Evolutionary conservation across 1,140 invertebrate species (phyloP).

Genomic region (Drosophila ogumai): DNA sequence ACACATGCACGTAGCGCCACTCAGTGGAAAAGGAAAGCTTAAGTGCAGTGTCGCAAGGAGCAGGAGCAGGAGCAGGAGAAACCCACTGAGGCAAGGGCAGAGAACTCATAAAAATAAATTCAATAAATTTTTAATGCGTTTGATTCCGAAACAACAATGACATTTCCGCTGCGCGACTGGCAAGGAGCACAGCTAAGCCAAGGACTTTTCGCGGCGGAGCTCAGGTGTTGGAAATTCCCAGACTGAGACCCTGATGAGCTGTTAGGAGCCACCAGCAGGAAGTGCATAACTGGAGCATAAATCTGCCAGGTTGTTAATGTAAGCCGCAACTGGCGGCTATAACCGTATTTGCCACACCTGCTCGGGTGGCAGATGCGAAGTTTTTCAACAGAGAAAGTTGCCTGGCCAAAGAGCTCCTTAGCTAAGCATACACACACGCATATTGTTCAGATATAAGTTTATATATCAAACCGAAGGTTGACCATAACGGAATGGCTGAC

Average conservation of each 20-base stretch:
- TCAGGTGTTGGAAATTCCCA: constrained; percentile 56
- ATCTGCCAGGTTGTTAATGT: constrained; percentile 70
- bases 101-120: constrained; percentile 70
- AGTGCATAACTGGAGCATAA: constrained; percentile 72
- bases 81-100: not conserved
- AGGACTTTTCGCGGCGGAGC: constrained; percentile 23
- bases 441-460: not conserved
- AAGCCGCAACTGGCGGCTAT: constrained; percentile 47
- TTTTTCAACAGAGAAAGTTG: constrained; percentile 40
- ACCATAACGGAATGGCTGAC: constrained; percentile 11
- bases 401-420: constrained; percentile 61
- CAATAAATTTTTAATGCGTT: constrained; percentile 78
- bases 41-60: constrained; percentile 60
- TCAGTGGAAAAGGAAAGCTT: constrained; percentile 52
- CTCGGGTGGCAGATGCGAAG: constrained; percentile 49
- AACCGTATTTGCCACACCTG: constrained; percentile 5
- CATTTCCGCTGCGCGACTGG: constrained; percentile 18
- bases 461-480: constrained; percentile 17
- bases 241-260: constrained; percentile 33
- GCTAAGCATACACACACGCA: constrained; percentile 65
- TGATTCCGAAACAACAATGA: constrained; percentile 70
- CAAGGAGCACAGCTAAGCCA: not conserved
- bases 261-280: constrained; percentile 6
- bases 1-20: not conserved
- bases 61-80: not conserved